These are phyloP conservation scores for Amphiprion clarkii DNA, from an alignment of 2,797 vertebrate genomes.

Conservation along the genomic window DNA sequence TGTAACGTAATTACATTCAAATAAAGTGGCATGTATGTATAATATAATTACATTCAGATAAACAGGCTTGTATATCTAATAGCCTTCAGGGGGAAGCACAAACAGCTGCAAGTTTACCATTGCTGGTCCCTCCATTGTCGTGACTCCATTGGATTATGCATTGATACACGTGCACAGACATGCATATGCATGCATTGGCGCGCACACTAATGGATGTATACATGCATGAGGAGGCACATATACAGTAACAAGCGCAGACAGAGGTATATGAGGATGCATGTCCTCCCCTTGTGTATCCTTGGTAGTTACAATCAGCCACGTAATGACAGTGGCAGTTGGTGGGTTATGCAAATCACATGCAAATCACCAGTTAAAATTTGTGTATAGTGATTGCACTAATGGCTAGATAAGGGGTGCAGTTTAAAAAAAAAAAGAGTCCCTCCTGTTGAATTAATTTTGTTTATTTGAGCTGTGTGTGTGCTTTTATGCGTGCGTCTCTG, in stretches of 20 bases:
- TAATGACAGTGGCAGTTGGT: slow-evolving; percentile 81
- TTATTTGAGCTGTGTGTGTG: slow-evolving; percentile 45
- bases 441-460: slow-evolving; percentile 61
- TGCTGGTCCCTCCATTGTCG: slow-evolving; percentile 63
- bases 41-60: slow-evolving; percentile 77
- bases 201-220: slow-evolving; percentile 5
- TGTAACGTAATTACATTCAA: slow-evolving; percentile 68
- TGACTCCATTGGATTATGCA: slow-evolving; percentile 68
- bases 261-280: slow-evolving; percentile 37
- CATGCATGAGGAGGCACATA: slow-evolving; percentile 40
- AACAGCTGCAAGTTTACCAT: slow-evolving; percentile 74
- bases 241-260: slow-evolving; percentile 39
- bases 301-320: slow-evolving; percentile 70
- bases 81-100: slow-evolving; percentile 61
- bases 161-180: slow-evolving; percentile 36
- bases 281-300: slow-evolving; percentile 53
- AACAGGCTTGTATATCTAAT: slow-evolving; percentile 65
- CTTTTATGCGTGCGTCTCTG: slow-evolving; percentile 23
- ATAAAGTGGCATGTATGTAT: slow-evolving; percentile 69
- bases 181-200: neutral
- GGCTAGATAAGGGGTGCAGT: slow-evolving; percentile 67
- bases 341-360: slow-evolving; percentile 82
- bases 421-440: slow-evolving; percentile 16
- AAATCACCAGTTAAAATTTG: slow-evolving; percentile 76
- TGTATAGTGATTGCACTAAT: slow-evolving; percentile 78